Conservation (phyloP, 2,113 vertebrate species). For the Ammodytes dubius region DNA sequence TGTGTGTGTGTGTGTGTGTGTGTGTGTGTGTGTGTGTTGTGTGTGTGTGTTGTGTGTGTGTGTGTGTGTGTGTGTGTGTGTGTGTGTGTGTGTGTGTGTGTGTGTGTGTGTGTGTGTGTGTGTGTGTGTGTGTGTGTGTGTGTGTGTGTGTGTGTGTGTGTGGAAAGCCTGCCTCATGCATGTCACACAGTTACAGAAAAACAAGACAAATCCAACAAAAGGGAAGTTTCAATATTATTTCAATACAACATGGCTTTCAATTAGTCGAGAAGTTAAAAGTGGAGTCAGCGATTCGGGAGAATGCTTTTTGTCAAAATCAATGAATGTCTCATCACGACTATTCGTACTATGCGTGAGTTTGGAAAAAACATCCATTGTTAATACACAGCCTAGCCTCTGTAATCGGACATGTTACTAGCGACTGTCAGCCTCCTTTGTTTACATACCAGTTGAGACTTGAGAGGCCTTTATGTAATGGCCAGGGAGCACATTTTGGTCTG, state of each 20-base stretch:
- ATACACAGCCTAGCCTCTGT: no score
- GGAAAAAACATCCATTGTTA: no score
- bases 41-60: not conserved
- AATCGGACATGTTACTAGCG: no score
- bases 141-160: not conserved
- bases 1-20: not conserved
- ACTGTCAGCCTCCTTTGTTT: no score
- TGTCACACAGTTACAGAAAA: not conserved
- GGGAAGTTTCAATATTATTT: not conserved
- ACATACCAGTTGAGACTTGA: no score
- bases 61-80: not conserved
- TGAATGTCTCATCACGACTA: no score
- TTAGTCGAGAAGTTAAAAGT: no score
- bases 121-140: not conserved
- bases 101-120: not conserved
- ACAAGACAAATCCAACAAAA: not conserved
- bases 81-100: not conserved
- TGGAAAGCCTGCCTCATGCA: not conserved
- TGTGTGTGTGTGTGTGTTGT: not conserved
- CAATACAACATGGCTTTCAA: not conserved
- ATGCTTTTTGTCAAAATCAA: no score
- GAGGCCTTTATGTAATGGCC: conserved; percentile 10
- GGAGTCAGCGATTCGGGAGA: no score
- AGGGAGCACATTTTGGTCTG: not conserved
- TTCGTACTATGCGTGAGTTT: no score